A percentile compares a stretch with the other conserved stretches of the same genome.
These are phyloP conservation scores for Siniperca chuatsi DNA, from an alignment of 2,113 vertebrate species.

Conservation along the genomic window DNA sequence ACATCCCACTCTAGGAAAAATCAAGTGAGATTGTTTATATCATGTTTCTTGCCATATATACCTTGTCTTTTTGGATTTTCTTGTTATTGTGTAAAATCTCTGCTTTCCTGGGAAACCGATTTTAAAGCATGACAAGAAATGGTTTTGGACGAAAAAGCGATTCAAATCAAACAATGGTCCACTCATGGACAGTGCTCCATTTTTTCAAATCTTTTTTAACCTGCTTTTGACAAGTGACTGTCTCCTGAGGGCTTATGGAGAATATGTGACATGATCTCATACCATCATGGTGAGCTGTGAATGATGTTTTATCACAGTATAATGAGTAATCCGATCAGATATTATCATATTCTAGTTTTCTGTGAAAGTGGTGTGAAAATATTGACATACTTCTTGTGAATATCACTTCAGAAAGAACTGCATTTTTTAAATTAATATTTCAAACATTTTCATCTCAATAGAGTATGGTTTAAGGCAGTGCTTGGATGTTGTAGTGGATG, in stretches of 20 bases:
- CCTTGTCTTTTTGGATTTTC: not conserved
- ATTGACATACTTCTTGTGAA: not conserved
- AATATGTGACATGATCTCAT: not conserved
- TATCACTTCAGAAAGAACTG: not conserved
- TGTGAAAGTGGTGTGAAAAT: not conserved
- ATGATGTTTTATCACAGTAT: not conserved
- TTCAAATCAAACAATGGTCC: not conserved
- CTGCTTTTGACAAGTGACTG: not conserved
- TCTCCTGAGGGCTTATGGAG: not conserved
- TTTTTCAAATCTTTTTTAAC: not conserved
- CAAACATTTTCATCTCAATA: not conserved
- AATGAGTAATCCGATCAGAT: not conserved
- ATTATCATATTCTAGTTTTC: not conserved
- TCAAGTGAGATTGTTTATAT: not conserved
- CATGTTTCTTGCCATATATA: not conserved
- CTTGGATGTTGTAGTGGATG: not conserved
- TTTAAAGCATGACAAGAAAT: not conserved
- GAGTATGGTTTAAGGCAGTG: not conserved
- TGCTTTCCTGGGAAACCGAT: not conserved
- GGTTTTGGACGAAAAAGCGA: not conserved
- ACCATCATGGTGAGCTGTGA: not conserved
- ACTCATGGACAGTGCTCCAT: not conserved
- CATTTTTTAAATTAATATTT: not conserved
- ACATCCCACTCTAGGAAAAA: slow-evolving; percentile 8
- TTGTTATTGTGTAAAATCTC: not conserved